phyloP scores from a whole-genome alignment of 2,888 invertebrate genomes.

The Agonopterix subpropinquella region DNA sequence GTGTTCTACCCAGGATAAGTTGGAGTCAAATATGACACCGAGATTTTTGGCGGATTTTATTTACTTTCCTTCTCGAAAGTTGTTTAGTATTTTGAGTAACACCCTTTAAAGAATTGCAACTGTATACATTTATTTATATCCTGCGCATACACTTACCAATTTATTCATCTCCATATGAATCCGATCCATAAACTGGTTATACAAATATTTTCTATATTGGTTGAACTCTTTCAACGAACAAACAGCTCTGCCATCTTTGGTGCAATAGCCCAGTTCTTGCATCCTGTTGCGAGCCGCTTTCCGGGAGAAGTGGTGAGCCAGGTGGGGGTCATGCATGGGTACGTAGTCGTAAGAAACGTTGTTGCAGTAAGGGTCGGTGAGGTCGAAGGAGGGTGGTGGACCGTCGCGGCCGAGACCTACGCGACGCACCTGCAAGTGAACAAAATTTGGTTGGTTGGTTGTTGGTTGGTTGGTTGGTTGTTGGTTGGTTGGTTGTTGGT shows the following conservation, averaged over 20 bases:
- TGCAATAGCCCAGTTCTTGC: conserved; percentile 72
- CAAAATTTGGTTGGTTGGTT: neutral
- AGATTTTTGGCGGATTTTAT: no score
- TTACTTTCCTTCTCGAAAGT: no score
- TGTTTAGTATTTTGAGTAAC: no score
- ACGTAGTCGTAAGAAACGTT: conserved; percentile 72
- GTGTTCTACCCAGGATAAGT: no score
- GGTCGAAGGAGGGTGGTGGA: conserved; percentile 51
- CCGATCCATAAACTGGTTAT: conserved; percentile 71
- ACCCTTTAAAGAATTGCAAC: no score
- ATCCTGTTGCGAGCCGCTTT: conserved; percentile 54
- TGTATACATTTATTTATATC: no score
- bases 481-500: no score
- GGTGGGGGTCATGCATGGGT: conserved; percentile 75
- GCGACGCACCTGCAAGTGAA: conserved; percentile 45
- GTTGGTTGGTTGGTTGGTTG: no score
- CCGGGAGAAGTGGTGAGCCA: conserved; percentile 68
- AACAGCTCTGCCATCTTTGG: conserved; percentile 75
- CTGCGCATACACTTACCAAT: conserved; percentile 35
- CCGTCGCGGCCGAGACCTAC: conserved; percentile 45
- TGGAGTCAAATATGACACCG: no score
- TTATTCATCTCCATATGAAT: conserved; percentile 61
- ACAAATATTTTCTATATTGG: conserved; percentile 76
- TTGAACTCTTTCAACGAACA: conserved; percentile 80
- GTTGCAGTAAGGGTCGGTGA: conserved; percentile 64